Conservation (phyloP, 2,888 invertebrate species). For the Callosobruchus maculatus region DNA sequence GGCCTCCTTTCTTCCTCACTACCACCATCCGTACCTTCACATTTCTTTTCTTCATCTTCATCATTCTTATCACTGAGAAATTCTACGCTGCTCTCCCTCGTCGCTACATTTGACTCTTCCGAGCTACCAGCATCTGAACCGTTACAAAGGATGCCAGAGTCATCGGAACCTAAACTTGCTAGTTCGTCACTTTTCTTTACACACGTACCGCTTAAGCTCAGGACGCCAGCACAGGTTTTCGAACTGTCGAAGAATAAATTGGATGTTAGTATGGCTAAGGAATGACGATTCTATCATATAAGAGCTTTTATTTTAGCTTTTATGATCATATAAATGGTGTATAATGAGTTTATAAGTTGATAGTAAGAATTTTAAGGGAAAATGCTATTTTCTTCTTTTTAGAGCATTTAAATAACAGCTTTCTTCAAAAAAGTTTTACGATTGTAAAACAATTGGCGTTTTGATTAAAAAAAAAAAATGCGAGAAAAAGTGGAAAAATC, state of each 20-base stretch:
- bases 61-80: conserved; percentile 35
- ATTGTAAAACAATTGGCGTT: too few relatives aligned
- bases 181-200: conserved; percentile 49
- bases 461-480: too few relatives aligned
- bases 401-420: too few relatives aligned
- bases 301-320: too few relatives aligned
- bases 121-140: conserved; percentile 56
- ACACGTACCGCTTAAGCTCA: neutral
- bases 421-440: too few relatives aligned
- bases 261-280: too few relatives aligned
- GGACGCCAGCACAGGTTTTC: neutral
- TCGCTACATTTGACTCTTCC: conserved; percentile 44
- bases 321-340: too few relatives aligned
- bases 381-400: too few relatives aligned
- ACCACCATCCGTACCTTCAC: conserved; percentile 32
- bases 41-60: conserved; percentile 15
- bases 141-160: conserved; percentile 68
- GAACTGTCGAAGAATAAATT: neutral
- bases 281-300: too few relatives aligned
- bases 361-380: too few relatives aligned
- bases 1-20: conserved; percentile 17
- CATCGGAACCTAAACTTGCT: conserved; percentile 70
- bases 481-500: too few relatives aligned
- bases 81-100: conserved; percentile 54
- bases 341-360: too few relatives aligned